A percentile compares a stretch with the other conserved stretches of the same genome.
phyloP scores from a whole-genome alignment of 2,113 vertebrate species.

The Hucho hucho region DNA sequence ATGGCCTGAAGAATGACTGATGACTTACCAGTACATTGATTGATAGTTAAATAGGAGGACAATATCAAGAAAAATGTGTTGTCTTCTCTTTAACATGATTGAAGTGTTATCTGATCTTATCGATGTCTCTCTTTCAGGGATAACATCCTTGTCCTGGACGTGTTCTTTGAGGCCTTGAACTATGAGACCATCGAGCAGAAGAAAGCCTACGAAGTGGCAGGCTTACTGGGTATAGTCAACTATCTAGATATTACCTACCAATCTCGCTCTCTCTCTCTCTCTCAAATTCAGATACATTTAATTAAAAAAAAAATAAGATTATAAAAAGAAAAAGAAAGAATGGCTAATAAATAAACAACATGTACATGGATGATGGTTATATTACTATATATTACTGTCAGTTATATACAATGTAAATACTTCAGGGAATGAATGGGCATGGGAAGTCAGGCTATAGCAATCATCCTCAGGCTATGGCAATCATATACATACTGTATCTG shows the following conservation, averaged over 20 bases:
- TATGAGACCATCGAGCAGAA: slow-evolving; percentile 99
- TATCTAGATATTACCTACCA: neutral
- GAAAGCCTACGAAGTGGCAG: slow-evolving; percentile 97
- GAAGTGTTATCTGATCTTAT: neutral
- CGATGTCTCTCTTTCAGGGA: slow-evolving; percentile 75
- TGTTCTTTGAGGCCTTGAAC: slow-evolving; percentile 98
- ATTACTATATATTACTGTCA: no score
- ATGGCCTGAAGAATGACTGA: neutral
- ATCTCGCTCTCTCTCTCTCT: no score
- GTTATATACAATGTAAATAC: no score
- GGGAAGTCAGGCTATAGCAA: no score
- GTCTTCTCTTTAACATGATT: neutral
- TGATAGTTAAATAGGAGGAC: neutral
- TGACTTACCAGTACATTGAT: neutral
- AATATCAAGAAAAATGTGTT: neutral
- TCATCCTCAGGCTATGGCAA: no score
- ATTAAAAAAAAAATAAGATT: no score
- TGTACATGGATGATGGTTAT: no score
- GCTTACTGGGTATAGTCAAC: slow-evolving; percentile 84
- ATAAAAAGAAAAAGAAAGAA: no score
- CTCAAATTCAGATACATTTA: no score
- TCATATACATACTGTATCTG: no score
- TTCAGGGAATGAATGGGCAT: no score
- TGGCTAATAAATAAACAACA: no score
- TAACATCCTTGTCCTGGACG: slow-evolving; percentile 96